Base-by-base conservation (phyloP, 2,113 vertebrate species). In the Notarius quadriscutis region DNA sequence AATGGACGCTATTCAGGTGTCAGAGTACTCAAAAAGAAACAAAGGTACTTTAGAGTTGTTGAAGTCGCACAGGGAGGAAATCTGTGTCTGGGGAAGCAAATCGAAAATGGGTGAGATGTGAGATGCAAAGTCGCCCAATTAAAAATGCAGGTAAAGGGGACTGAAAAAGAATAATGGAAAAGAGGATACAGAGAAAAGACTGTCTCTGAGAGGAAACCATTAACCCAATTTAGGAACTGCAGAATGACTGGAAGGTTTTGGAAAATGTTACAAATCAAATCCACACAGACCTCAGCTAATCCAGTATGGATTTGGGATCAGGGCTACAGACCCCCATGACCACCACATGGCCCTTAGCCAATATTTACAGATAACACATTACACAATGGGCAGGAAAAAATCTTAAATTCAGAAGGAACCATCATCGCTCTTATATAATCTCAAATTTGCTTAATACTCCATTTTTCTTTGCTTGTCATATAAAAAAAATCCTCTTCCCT, bases 211-310 rank as follows among this genome's bases (percentile, higher is more conserved):
- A 72, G 55, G 27, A 30, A 22, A 67, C 15, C 75, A 48, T 57
- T 86, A 34, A 17, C 62, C 63, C 63, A 50, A 30, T 86, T 87
- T 81, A 41, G 18, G 74, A 65, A 82, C 69, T 89, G 58, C 81
- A 18, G 72, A 15, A 86, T 58, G 53, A 48, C 67, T 67, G 53
- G n/a, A 74, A 86, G 89, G 85, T 90, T 88, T 85, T 88, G 81
- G 57, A 83, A 55, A 84, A 85, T 84, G 84, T 91, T 80, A 84
- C 84, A 79, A 91, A 91, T 87, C 87, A 89, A 89, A 85, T 62
- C 74, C 67, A 88, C 81, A 86, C 87, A 89, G 87, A 87, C 51
- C 67, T 53, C 34, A 60, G 84, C 74, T 89, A 89, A 91, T 89
- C 89, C 88, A 85, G 74, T 75, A 86, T 87, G 86, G 83, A 89